Evolutionary conservation across 2,888 invertebrate genomes (phyloP), one percentile per base, ranked within the genome.

Genomic region (Eilema caniola): DNA sequence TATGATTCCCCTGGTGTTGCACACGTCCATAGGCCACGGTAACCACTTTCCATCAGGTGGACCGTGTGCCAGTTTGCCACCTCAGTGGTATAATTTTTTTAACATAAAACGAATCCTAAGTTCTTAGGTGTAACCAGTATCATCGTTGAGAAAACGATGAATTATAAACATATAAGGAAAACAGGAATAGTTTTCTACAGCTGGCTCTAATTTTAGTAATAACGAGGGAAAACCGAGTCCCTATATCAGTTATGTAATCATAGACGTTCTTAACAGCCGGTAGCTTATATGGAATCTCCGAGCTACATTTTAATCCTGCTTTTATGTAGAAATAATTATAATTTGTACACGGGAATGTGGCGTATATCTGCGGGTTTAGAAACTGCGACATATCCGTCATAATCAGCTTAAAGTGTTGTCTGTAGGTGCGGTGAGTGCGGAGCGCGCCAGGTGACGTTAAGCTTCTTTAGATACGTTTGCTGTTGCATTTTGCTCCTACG

Each of bases 361-460:
- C 28, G 57, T 71, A 56, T 25, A 74, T 75, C 68, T 76, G 74
- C 73, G 79, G 78, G 72, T 71, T 74, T 66, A 68, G 75, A 71
- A 75, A 76, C 69, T 64, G 76, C 81, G 63, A 73, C 74, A 83
- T 81, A 86, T 88, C 85, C 83, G 83, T 87, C 86, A 88, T 90
- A 90, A 90, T 91, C 88, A 88, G 90, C 90, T 91, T 91, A 90
- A 80, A 85, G 85, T 83, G 86, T 87, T 86, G 87, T 86, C 85
- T 86, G 86, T 77, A 77, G 82, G 76, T 82, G 85, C 75, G 85
- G 86, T 74, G 77, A 82, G 80, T 81, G 76, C 69, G 83, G 78
- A 77, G 79, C 78, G 81, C 73, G 78, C 81, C 90, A 89, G 89
- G 90, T 89, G 89, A 84, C 88, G 85, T 59, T 89, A 90, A 90